Conservation (phyloP, 2,888 invertebrate species). For the Plemyria rubiginata region DNA sequence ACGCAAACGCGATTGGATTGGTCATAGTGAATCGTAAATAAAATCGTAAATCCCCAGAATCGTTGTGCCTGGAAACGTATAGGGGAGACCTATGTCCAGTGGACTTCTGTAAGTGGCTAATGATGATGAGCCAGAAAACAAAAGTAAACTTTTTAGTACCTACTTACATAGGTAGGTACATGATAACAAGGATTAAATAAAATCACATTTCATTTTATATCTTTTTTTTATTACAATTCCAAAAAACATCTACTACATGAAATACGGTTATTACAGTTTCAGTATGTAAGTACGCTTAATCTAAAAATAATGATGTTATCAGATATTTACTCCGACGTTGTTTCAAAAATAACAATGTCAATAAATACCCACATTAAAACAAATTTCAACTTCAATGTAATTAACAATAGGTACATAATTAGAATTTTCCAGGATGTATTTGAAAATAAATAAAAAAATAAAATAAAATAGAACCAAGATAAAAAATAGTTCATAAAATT, state of each 20-base stretch:
- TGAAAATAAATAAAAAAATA: neutral
- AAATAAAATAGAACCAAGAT: neutral
- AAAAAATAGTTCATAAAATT: neutral
- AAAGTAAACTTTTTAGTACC: no score
- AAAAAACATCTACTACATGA: constrained; percentile 27
- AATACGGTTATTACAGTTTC: constrained; percentile 18
- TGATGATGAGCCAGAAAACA: no score
- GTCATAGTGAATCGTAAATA: no score
- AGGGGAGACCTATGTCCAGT: no score
- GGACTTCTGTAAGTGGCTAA: no score
- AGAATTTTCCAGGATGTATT: neutral
- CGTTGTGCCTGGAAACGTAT: no score
- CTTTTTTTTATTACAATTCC: constrained; percentile 23
- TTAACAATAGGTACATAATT: no score
- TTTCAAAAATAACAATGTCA: constrained; percentile 1
- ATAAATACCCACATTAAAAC: constrained; percentile 1
- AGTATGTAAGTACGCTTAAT: constrained; percentile 23
- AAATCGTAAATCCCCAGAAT: no score
- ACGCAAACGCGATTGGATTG: no score
- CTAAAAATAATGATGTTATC: constrained; percentile 12
- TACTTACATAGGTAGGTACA: no score
- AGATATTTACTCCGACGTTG: constrained; percentile 10
- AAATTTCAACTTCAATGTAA: neutral
- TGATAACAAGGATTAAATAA: constrained; percentile 2
- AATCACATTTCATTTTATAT: constrained; percentile 14